Base-by-base conservation (phyloP, 2,113 vertebrate genomes). In the Pedionomus torquatus region DNA sequence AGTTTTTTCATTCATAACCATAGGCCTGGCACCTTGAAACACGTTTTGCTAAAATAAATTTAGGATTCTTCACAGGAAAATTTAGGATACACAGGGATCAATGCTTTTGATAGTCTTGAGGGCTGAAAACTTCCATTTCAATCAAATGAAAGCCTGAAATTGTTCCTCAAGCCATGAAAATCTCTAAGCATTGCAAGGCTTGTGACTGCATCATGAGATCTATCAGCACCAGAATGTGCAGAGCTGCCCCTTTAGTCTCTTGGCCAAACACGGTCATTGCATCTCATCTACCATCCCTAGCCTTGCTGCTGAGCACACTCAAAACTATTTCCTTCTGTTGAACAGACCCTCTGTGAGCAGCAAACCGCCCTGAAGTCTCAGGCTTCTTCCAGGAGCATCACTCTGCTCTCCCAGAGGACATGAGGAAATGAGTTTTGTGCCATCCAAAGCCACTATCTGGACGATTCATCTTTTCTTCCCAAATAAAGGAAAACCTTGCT, bases 141-240 rank as follows among this genome's bases (percentile, higher is more conserved):
- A 14, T 58, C 3, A 64, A 46, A 48, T 25, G 61, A 81, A 83
- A 87, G 1, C 14, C 24, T 69, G 41, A 15, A 70, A 33, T 51
- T 46, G 2, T n/a, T 81, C 51, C 60, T 78, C 14, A 24, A 78
- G 33, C 1, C 5, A 30, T 48, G 46, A 60, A 88, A 87, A 76
- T 21, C 48, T 21, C 3, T 5, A 43, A 65, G 25, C n/a, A 9
- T 58, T 65, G n/a, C 2, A 5, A 74, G 14, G 18, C 37, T 88
- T 3, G 4, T 41, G 65, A 77, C 72, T 64, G 76, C 70, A 72
- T 71, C 8, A 31, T 8, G 17, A 83, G 51, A 68, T 87, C 83
- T 48, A 18, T 60, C 13, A 28, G 30, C n/a, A 54, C 41, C 1
- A 0, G 51, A 30, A 15, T 0, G 1, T n/a, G 23, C 39, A 64